Evolutionary conservation across 2,888 invertebrate genomes (phyloP).

Genomic region (Epistrophe grossulariae): DNA sequence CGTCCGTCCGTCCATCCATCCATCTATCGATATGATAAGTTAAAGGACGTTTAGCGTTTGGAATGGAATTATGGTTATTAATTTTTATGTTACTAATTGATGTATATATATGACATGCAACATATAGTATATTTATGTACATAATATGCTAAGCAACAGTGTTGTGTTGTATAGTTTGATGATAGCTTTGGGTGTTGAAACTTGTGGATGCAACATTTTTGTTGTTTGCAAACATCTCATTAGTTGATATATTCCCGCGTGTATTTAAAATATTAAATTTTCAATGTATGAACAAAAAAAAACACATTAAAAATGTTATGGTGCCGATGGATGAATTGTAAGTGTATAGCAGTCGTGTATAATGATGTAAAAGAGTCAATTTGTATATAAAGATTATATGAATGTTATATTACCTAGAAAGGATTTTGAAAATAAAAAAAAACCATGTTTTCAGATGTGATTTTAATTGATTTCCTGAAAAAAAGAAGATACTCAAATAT

Average conservation of each 20-base stretch:
- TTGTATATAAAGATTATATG: not conserved
- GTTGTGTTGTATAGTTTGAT: conserved; percentile 18
- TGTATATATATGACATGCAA: too few species aligned
- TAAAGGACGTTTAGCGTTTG: conserved; percentile 26
- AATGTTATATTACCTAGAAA: not conserved
- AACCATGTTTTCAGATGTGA: conserved; percentile 2
- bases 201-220: conserved; percentile 39
- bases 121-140: not conserved
- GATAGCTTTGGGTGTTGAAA: conserved; percentile 42
- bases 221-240: conserved; percentile 16
- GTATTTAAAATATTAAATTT: not conserved
- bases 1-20: not conserved
- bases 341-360: not conserved
- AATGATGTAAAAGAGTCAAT: conserved; percentile 21
- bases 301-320: not conserved
- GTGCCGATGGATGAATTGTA: too few species aligned
- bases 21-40: conserved; percentile 51
- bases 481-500: conserved; percentile 3
- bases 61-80: conserved; percentile 63
- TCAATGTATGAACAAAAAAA: not conserved
- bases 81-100: conserved; percentile 30
- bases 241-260: not conserved
- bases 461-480: conserved; percentile 4
- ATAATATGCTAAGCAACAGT: conserved; percentile 6
- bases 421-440: not conserved